A percentile compares a stretch with the other conserved stretches of the same genome.
phyloP scores from a whole-genome alignment of 1,140 invertebrate species.

The Eupeodes corollae region DNA sequence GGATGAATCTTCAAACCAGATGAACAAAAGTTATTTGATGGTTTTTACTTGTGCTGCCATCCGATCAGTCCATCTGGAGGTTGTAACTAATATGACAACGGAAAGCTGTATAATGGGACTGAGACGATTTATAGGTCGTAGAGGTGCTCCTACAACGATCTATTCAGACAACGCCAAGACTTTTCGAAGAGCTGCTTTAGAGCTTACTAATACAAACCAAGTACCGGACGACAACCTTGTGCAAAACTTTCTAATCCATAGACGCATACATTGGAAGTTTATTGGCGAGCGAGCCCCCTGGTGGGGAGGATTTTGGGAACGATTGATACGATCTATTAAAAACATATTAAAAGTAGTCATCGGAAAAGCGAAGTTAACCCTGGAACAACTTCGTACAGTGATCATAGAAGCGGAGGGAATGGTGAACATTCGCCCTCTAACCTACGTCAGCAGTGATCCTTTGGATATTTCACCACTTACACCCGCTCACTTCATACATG shows the following conservation, averaged over 20 bases:
- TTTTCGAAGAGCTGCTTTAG: conserved; percentile 9
- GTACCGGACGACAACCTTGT: too few relatives aligned
- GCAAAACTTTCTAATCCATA: neutral
- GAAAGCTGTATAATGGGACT: conserved; percentile 21
- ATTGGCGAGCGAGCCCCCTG: conserved; percentile 34
- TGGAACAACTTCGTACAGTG: neutral
- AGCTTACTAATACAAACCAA: neutral
- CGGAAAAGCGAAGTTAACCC: neutral
- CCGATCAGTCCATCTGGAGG: conserved; percentile 32
- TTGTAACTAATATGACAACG: conserved; percentile 19
- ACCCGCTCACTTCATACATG: neutral
- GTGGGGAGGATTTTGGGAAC: conserved; percentile 28
- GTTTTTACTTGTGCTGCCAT: conserved; percentile 25
- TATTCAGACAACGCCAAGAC: conserved; percentile 35
- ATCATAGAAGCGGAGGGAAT: neutral
- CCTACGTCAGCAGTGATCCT: neutral
- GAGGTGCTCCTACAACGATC: conserved; percentile 25
- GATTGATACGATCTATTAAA: conserved; percentile 21
- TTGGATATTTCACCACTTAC: neutral
- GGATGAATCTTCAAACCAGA: conserved; percentile 5
- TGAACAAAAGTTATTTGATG: conserved; percentile 19
- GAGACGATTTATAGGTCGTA: conserved; percentile 21
- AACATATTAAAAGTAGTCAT: conserved; percentile 1
- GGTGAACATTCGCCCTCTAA: neutral
- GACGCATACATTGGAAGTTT: conserved; percentile 34